Evolutionary conservation across 2,797 vertebrate genomes (phyloP), one percentile per base, ranked within the genome.

Genomic region (Ceryle rudis): DNA sequence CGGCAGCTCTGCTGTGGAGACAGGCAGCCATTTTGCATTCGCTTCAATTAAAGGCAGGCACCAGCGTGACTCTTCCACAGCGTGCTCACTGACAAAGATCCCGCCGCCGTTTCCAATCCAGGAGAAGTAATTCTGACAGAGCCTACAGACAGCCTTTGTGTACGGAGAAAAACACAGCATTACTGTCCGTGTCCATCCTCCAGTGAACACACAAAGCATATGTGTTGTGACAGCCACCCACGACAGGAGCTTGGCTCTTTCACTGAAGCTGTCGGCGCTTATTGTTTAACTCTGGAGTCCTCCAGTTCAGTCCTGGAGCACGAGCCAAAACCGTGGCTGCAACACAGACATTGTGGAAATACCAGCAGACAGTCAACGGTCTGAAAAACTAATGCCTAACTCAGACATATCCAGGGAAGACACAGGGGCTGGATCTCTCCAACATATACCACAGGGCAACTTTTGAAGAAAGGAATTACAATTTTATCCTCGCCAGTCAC

Each of bases 141-240:
- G 22, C 75, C 66, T 51, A 17, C 62, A 84, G 83, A n/a, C 42
- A 4, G 71, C 31, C 60, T 74, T 66, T 89, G 67, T 80, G 83
- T 35, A 42, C 14, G 49, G 42, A 69, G 91, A 8, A 69, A 74
- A 62, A 23, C 58, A 49, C 51, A 90, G 57, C 21, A 1, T 44
- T 54, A 1, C 52, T 28, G 71, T 25, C 87, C 16, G 2, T 13
- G 84, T 25, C 80, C 65, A 35, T 69, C 71, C 88, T 57, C 44
- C 9, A 26, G 47, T 25, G 42, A 91, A 47, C 92, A 80, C 0
- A 0, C 64, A 60, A 21, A 95, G 78, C 89, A 71, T 29, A 52
- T 78, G 71, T 77, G 78, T 57, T 91, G 64, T 92, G 90, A 89
- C 89, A 94, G 93, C 37, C 51, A 20, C 64, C 55, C 88, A 35